phyloP scores from a whole-genome alignment of 2,113 vertebrate genomes.

The Anser cygnoides region DNA sequence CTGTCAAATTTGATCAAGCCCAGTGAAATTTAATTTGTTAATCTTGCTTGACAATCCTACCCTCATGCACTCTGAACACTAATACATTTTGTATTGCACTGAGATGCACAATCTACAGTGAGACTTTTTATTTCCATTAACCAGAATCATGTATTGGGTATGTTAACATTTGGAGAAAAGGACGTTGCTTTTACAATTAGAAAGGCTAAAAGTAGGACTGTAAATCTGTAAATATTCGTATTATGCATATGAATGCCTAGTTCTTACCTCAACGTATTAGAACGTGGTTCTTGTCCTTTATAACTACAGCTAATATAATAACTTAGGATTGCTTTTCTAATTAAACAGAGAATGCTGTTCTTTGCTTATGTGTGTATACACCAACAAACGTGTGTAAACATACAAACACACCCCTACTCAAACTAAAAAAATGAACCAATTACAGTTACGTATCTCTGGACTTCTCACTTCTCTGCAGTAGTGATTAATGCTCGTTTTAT shows the following conservation, averaged over 20 bases:
- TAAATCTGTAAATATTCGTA: background rate
- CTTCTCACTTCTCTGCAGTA: background rate
- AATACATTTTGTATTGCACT: constrained; percentile 1
- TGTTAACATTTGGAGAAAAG: background rate
- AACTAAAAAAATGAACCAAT: background rate
- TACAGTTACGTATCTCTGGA: background rate
- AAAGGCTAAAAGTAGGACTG: background rate
- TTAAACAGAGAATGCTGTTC: background rate
- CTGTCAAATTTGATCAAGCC: constrained; percentile 65
- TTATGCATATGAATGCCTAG: background rate
- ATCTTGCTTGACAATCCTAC: constrained; percentile 33
- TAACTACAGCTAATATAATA: background rate
- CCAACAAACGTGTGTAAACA: background rate
- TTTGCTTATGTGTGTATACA: background rate
- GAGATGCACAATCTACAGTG: background rate
- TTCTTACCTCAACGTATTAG: background rate
- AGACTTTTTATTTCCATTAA: background rate
- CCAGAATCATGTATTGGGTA: background rate
- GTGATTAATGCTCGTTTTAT: background rate
- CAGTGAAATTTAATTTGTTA: constrained; percentile 55
- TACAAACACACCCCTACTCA: background rate
- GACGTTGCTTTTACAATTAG: background rate
- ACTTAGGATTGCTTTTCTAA: background rate
- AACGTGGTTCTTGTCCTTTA: background rate
- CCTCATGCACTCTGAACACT: background rate